Conservation (phyloP, 2,113 vertebrate genomes). For the Ifrita kowaldi region DNA sequence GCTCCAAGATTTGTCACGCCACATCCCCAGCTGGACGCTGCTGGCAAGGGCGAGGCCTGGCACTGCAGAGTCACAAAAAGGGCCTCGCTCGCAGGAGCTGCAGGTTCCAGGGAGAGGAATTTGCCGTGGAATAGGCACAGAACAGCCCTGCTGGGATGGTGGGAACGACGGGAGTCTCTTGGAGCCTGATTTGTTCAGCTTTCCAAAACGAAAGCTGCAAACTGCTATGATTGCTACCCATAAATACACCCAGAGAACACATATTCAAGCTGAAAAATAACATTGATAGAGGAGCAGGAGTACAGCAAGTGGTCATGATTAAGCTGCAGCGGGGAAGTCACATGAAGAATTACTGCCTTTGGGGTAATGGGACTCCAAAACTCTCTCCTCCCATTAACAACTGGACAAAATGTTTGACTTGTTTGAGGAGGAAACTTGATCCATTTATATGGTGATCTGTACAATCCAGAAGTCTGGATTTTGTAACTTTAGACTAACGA, state of each 20-base stretch:
- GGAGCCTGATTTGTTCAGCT: neutral
- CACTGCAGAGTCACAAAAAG: neutral
- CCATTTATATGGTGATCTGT: neutral
- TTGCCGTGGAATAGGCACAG: neutral
- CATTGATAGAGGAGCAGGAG: neutral
- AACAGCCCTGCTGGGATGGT: neutral
- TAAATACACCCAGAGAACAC: neutral
- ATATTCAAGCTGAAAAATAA: neutral
- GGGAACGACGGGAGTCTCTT: fast-evolving
- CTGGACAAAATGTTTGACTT: neutral
- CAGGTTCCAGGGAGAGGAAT: neutral
- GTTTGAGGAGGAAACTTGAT: neutral
- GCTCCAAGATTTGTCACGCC: neutral
- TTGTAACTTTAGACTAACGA: neutral
- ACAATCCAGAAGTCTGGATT: neutral
- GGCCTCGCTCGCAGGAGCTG: neutral
- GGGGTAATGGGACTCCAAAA: neutral
- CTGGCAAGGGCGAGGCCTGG: neutral
- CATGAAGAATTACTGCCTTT: neutral
- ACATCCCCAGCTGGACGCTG: neutral
- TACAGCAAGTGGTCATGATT: neutral
- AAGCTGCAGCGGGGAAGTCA: neutral
- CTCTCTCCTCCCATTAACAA: neutral
- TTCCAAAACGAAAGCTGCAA: neutral
- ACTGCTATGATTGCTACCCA: neutral